phyloP scores from a whole-genome alignment of 1,140 invertebrate genomes.

The Holotrichia oblita region DNA sequence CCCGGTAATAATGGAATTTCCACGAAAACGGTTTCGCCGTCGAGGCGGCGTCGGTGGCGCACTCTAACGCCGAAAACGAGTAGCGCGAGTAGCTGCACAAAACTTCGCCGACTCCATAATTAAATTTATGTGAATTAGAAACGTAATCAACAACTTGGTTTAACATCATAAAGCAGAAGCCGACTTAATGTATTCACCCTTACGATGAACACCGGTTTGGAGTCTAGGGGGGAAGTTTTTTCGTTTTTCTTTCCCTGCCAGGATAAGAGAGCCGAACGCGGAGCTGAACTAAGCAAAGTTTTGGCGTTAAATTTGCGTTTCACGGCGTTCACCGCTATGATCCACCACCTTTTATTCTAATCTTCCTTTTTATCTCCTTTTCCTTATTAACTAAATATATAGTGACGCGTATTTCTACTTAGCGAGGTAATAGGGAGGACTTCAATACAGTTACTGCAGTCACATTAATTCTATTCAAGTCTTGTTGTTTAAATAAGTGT shows the following conservation, averaged over 20 bases:
- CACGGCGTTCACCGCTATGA: neutral
- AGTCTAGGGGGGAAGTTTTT: neutral
- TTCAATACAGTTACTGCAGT: too few species aligned
- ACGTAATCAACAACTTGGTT: conserved; percentile 16
- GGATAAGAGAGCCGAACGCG: too few species aligned
- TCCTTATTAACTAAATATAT: neutral
- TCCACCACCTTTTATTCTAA: neutral
- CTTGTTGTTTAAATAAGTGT: too few species aligned
- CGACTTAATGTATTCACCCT: conserved; percentile 16
- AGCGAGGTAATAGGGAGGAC: too few species aligned
- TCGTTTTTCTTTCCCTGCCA: neutral
- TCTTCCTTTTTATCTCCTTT: neutral
- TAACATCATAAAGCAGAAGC: conserved; percentile 12
- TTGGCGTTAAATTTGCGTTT: conserved; percentile 6
- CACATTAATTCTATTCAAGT: too few species aligned
- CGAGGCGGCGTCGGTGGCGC: neutral
- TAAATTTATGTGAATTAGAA: conserved; percentile 21
- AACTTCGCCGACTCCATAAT: neutral
- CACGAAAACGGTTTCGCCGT: neutral
- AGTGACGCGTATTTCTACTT: too few species aligned
- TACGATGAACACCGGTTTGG: neutral
- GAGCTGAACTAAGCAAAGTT: neutral
- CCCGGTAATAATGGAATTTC: neutral
- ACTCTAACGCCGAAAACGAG: neutral
- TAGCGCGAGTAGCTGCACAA: neutral